phyloP scores from a whole-genome alignment of 2,888 invertebrate genomes.

The Anoncus sp. region DNA sequence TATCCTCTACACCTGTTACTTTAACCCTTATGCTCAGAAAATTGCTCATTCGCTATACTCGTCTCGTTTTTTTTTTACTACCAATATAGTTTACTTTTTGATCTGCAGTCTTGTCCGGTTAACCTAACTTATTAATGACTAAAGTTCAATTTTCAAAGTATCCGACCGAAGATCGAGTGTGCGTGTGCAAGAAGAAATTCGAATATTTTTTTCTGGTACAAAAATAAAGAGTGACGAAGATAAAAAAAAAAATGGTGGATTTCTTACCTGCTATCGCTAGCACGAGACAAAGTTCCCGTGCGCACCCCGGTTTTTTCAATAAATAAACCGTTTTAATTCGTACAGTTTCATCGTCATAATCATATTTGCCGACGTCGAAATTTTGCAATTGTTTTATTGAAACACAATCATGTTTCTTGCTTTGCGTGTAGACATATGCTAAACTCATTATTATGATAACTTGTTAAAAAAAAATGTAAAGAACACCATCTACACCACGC shows the following conservation, averaged over 20 bases:
- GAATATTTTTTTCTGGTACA: not conserved
- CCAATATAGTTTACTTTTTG: constrained; percentile 30
- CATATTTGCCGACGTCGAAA: too few relatives aligned
- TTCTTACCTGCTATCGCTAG: too few relatives aligned
- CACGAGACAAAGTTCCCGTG: too few relatives aligned
- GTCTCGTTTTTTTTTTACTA: constrained; percentile 33
- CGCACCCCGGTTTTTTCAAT: too few relatives aligned
- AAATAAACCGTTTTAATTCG: too few relatives aligned
- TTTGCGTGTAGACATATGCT: too few relatives aligned
- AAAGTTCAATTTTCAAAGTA: constrained; percentile 14
- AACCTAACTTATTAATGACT: constrained; percentile 34
- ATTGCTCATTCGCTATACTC: constrained; percentile 1
- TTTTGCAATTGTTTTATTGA: too few relatives aligned
- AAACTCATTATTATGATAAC: too few relatives aligned
- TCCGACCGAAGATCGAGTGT: constrained; percentile 19
- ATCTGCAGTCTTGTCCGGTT: constrained; percentile 4
- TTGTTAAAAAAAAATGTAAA: too few relatives aligned
- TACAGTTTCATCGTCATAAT: too few relatives aligned
- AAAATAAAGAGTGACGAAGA: constrained; percentile 23
- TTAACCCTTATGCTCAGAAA: constrained; percentile 17
- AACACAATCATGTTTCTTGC: too few relatives aligned
- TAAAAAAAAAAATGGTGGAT: constrained; percentile 17
- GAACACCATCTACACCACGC: too few relatives aligned
- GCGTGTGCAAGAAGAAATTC: constrained; percentile 23
- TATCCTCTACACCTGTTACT: not conserved